phyloP scores from a whole-genome alignment of 2,888 invertebrate species.

The Mycogona germanica region DNA sequence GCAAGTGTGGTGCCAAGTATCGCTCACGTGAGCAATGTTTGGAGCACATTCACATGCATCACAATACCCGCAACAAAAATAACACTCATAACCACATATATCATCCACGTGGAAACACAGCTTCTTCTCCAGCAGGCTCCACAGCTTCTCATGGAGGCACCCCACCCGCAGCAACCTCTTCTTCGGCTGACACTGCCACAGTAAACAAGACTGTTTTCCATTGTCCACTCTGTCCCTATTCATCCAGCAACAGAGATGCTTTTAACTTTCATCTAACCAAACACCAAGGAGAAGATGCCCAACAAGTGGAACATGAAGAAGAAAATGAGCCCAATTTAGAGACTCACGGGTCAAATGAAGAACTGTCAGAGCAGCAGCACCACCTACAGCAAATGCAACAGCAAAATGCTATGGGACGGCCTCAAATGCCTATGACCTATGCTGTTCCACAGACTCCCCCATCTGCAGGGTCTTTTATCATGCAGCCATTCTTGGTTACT shows the following conservation, averaged over 20 bases:
- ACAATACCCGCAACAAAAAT: conserved; percentile 22
- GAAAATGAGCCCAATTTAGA: conserved; percentile 1
- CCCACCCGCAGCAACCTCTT: background rate
- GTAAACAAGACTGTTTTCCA: background rate
- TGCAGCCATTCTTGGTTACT: conserved; percentile 85
- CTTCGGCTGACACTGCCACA: no score
- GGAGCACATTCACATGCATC: conserved; percentile 30
- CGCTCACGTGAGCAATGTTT: conserved; percentile 30
- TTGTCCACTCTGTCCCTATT: conserved; percentile 7
- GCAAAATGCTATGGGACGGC: conserved; percentile 20
- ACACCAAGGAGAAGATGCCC: background rate
- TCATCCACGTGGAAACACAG: background rate
- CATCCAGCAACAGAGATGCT: conserved; percentile 7
- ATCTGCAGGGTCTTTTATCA: conserved; percentile 46
- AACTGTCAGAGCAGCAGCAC: conserved; percentile 20
- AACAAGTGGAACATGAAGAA: conserved; percentile 1
- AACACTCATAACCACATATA: conserved; percentile 24
- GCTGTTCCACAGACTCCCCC: conserved; percentile 32
- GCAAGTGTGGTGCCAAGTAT: conserved; percentile 30
- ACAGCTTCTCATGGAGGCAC: conserved; percentile 9
- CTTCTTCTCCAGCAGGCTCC: background rate
- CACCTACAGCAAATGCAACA: background rate
- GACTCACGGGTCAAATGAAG: background rate
- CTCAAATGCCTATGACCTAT: conserved; percentile 31
- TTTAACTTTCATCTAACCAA: background rate